Base-by-base conservation (phyloP, 2,113 vertebrate species). In the Cyanoramphus novaezelandiae region DNA sequence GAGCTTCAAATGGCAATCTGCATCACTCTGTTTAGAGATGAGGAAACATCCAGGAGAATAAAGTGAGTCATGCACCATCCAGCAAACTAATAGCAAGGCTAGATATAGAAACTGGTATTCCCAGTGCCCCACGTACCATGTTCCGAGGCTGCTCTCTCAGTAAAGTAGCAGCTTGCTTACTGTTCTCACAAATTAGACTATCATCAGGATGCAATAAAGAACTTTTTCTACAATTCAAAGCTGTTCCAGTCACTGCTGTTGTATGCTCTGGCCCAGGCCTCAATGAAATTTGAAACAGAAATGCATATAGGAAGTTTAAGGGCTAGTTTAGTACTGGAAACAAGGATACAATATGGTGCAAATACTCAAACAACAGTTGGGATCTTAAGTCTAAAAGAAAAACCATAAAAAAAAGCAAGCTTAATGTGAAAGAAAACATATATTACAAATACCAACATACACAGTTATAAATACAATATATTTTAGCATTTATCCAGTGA, bases 321-420 rank as follows among this genome's bases (percentile, higher is more conserved):
- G 86, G 82, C 24, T 47, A 57, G 29, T 72, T 95, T 24, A 82
- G 71, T n/a, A 77, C 63, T 53, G 29, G 95, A 97, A 92, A 76
- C 11, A 90, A 94, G 81, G 18, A n/a, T 49, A 10, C 17, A 93
- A 43, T 17, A 90, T 31, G 25, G 60, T 88, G 7, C 46, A 78
- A 79, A 80, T 31, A 6, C 46, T 83, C 65, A 91, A 95, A 43
- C 5, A n/a, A 44, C 24, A 63, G 25, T 5, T 64, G 25, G 25
- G 7, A 72, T 24, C 31, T 77, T 53, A 81, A 60, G 44, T 25
- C 31, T 81, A 79, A 60, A 46, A 62, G 57, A 20, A 60, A 55
- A 31, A 52, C 17, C 19, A 28, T 17, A 86, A 6, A 27, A 7
- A 86, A 33, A 94, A 95, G 82, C 41, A 41, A n/a, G 28, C 10